These are phyloP conservation scores for Sturmia bella DNA, from an alignment of 2,888 invertebrate genomes.

Conservation along the genomic window DNA sequence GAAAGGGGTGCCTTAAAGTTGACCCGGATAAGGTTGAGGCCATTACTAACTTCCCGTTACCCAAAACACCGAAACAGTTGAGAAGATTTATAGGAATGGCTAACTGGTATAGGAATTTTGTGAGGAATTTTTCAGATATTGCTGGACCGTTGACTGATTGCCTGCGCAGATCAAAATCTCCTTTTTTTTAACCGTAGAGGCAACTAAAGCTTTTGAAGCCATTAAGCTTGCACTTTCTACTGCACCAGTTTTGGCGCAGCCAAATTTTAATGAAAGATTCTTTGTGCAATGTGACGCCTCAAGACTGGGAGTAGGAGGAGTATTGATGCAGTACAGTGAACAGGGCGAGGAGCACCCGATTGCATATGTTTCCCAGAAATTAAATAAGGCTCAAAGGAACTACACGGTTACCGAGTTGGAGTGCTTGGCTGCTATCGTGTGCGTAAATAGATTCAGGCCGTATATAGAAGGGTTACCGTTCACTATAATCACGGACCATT, in stretches of 20 bases:
- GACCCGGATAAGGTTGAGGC: constrained; percentile 1
- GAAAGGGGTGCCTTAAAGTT: constrained; percentile 3
- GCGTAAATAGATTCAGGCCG: no score
- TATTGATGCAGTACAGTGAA: no score
- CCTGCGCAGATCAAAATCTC: not conserved
- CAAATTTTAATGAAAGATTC: not conserved
- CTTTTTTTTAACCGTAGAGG: not conserved
- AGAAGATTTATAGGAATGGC: not conserved
- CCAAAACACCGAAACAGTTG: not conserved
- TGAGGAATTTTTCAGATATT: not conserved
- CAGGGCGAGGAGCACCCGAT: no score
- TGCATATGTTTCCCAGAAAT: no score
- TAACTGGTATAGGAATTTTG: not conserved
- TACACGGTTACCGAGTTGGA: no score
- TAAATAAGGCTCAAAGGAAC: no score
- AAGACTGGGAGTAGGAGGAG: not conserved
- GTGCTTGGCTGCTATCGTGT: no score
- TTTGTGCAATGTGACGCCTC: constrained; percentile 1
- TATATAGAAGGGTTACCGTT: no score
- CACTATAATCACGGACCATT: no score
- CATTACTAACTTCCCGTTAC: not conserved
- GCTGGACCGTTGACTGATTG: not conserved
- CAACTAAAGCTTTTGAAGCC: not conserved
- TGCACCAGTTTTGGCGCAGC: not conserved
- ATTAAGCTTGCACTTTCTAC: not conserved